Base-by-base conservation (phyloP, 2,888 invertebrate species). In the Drosophila vallismaia region DNA sequence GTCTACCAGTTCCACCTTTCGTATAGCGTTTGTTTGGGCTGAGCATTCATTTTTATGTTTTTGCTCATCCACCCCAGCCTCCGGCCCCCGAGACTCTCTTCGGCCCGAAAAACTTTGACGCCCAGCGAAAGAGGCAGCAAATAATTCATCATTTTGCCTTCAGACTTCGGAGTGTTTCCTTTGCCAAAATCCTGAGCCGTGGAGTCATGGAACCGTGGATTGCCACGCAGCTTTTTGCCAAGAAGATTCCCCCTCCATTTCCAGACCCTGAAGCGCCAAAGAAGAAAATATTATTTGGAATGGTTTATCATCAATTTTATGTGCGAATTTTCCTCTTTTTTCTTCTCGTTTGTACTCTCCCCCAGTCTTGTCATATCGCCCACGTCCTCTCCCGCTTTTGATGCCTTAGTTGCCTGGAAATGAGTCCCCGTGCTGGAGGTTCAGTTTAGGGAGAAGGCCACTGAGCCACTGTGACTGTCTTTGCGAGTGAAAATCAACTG, bases 51-150 rank as follows among this genome's bases (percentile, higher is more conserved):
- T 88, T 88, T 83, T 82, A 87, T 83, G 87, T 83, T 86, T 88
- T 86, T 84, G 71, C 88, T 62, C 87, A 81, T 56, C 64, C 62
- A 36, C 71, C 64, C 60, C 50, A 8, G 49, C 19, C 36, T 31
- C 31, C 12, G 3, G 24, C 12, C 42, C 24, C 46, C 7, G 10
- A 29, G 14, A 33, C 45, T 42, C 31, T 42, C 31, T 42, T 19
- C 49, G 28, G 26, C 53, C 52, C 54, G 51, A 53, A 54, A 71
- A 87, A 82, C 73, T 88, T 88, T 84, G 89, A 84, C 83, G 83
- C 83, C 83, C 82, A 84, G 76, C 89, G 86, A 82, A 88, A 88
- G 83, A 87, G 89, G 79, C 83, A 85, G 88, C 84, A 83, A 89
- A 89, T 86, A 89, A 86, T 86, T 86, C 85, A 86, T 86, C 85